These are phyloP conservation scores for Drusus annulatus DNA, from an alignment of 1,140 invertebrate genomes.

Conservation along the genomic window DNA sequence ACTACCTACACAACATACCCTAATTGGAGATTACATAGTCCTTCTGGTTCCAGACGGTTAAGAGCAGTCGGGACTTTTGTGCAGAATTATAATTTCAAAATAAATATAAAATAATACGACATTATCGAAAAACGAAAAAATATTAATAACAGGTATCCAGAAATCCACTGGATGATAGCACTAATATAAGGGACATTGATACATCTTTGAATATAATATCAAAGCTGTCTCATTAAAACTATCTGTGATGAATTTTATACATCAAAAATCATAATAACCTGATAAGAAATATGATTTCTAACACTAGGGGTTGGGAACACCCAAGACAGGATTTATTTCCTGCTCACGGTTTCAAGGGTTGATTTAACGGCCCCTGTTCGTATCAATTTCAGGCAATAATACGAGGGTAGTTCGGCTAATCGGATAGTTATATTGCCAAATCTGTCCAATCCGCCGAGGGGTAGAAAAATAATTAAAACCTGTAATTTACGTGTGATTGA, in stretches of 20 bases:
- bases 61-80: too few species aligned
- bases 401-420: constrained; percentile 3
- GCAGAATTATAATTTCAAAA: too few species aligned
- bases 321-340: neutral
- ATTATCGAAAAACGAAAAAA: too few species aligned
- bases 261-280: neutral
- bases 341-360: neutral
- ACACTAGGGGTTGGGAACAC: neutral
- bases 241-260: neutral
- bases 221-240: too few species aligned
- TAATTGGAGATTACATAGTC: too few species aligned
- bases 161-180: too few species aligned
- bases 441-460: neutral
- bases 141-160: too few species aligned
- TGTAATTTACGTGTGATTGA: neutral
- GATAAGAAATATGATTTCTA: constrained; percentile 7
- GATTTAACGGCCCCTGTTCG: neutral
- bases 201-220: too few species aligned
- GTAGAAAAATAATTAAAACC: constrained; percentile 30
- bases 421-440: constrained; percentile 13
- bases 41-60: too few species aligned
- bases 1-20: too few species aligned
- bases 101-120: too few species aligned
- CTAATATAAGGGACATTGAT: too few species aligned
- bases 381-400: constrained; percentile 14